A percentile compares a stretch with the other conserved stretches of the same genome.
Conservation (phyloP, 1,140 invertebrate species). For the Centruroides sculpturatus region DNA sequence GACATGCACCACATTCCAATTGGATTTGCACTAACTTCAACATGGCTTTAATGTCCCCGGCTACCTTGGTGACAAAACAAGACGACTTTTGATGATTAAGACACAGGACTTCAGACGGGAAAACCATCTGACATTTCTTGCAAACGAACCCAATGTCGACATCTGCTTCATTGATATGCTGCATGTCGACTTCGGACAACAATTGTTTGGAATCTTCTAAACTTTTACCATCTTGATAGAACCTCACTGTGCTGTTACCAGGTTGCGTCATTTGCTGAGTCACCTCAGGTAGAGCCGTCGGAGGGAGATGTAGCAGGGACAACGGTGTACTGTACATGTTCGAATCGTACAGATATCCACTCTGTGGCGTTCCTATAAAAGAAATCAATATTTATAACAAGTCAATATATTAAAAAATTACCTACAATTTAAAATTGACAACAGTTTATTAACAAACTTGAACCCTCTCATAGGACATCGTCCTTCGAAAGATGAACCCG, state of each 20-base stretch:
- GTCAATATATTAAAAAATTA: not conserved
- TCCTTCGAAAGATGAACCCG: no score
- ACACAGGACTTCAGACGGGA: conserved; percentile 51
- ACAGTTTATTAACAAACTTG: no score
- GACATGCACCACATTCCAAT: conserved; percentile 52
- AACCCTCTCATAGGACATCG: no score
- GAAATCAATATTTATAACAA: not conserved
- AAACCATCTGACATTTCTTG: conserved; percentile 68
- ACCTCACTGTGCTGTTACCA: conserved; percentile 30
- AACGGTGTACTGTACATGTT: conserved; percentile 34
- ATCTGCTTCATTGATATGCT: conserved; percentile 41
- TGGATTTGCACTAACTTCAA: conserved; percentile 36
- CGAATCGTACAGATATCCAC: conserved; percentile 23
- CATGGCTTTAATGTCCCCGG: conserved; percentile 21
- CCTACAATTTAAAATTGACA: no score
- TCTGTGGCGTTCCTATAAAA: not conserved
- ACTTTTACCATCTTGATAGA: conserved; percentile 34
- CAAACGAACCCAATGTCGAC: conserved; percentile 68
- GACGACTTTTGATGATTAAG: conserved; percentile 49
- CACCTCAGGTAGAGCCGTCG: conserved; percentile 33
- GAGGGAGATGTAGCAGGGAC: conserved; percentile 34
- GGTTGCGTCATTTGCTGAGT: conserved; percentile 31
- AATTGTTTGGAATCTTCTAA: conserved; percentile 27
- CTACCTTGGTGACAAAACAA: conserved; percentile 9
- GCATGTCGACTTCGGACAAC: conserved; percentile 24